Evolutionary conservation across 2,113 vertebrate species (phyloP).

Genomic region (Phoenicopterus ruber): DNA sequence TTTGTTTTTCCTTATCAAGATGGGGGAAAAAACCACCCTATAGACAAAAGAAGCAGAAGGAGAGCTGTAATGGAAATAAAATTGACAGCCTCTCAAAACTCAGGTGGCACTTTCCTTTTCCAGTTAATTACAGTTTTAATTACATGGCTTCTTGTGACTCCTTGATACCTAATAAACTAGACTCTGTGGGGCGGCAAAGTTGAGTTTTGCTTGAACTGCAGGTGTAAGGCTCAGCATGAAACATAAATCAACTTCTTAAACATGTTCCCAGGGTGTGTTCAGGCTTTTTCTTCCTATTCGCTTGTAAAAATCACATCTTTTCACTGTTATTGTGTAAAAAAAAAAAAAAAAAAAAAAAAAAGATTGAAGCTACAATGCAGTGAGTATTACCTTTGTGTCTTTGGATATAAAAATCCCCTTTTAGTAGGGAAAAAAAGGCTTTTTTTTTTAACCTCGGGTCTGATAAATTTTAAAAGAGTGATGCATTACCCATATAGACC

Average conservation of each 20-base stretch:
- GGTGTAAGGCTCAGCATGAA: conserved; percentile 80
- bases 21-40: background rate
- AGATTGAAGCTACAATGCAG: background rate
- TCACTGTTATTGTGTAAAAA: conserved; percentile 51
- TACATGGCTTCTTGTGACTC: conserved; percentile 84
- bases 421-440: background rate
- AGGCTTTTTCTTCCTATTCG: conserved; percentile 73
- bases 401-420: conserved; percentile 46
- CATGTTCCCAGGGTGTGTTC: conserved; percentile 75
- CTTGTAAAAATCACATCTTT: conserved; percentile 74
- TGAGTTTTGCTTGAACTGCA: conserved; percentile 85
- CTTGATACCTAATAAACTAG: conserved; percentile 87
- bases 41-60: conserved; percentile 75
- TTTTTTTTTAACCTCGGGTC: background rate
- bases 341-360: background rate
- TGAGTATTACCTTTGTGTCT: conserved; percentile 54
- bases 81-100: conserved; percentile 86
- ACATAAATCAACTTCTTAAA: conserved; percentile 85
- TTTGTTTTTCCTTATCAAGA: conserved; percentile 46
- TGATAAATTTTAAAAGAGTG: conserved; percentile 15
- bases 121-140: conserved; percentile 87
- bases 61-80: conserved; percentile 80
- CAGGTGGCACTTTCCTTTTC: conserved; percentile 83
- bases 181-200: conserved; percentile 81
- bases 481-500: background rate